Conservation (phyloP, 2,888 invertebrate species). For the Bembecia ichneumoniformis region DNA sequence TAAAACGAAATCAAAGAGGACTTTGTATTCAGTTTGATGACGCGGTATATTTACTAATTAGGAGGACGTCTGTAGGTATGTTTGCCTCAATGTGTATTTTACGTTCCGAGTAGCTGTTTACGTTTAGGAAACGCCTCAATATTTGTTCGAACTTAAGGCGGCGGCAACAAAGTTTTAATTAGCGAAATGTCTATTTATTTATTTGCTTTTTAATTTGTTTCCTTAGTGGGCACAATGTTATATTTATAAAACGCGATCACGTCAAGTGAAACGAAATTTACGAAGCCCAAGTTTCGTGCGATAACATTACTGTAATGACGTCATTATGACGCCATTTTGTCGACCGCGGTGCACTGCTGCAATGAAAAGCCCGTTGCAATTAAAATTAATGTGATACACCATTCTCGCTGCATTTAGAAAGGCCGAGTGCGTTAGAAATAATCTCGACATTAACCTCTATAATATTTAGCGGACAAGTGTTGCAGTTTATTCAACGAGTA, state of each 20-base stretch:
- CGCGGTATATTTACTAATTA: slow-evolving; percentile 16
- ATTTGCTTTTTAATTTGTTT: neutral
- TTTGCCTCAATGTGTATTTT: neutral
- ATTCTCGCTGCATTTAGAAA: slow-evolving; percentile 28
- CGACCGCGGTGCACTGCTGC: slow-evolving; percentile 20
- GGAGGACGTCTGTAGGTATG: slow-evolving; percentile 1
- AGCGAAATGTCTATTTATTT: neutral
- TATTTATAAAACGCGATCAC: neutral
- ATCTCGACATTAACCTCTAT: neutral
- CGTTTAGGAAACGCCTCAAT: neutral
- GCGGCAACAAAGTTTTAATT: neutral
- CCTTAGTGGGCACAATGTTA: neutral
- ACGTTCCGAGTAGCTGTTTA: neutral
- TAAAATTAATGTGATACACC: slow-evolving; percentile 41
- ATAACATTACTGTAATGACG: slow-evolving; percentile 37
- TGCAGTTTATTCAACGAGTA: no score
- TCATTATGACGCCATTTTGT: slow-evolving; percentile 21
- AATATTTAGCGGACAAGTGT: no score
- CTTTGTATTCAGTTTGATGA: slow-evolving; percentile 12
- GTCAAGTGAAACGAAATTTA: slow-evolving; percentile 4
- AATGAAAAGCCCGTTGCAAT: slow-evolving; percentile 31
- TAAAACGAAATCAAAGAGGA: slow-evolving; percentile 11
- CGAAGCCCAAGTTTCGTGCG: slow-evolving; percentile 17
- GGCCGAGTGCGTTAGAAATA: neutral
- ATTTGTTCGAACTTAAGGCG: neutral